Base-by-base conservation (phyloP, 2,888 invertebrate species). In the Trilocha varians region DNA sequence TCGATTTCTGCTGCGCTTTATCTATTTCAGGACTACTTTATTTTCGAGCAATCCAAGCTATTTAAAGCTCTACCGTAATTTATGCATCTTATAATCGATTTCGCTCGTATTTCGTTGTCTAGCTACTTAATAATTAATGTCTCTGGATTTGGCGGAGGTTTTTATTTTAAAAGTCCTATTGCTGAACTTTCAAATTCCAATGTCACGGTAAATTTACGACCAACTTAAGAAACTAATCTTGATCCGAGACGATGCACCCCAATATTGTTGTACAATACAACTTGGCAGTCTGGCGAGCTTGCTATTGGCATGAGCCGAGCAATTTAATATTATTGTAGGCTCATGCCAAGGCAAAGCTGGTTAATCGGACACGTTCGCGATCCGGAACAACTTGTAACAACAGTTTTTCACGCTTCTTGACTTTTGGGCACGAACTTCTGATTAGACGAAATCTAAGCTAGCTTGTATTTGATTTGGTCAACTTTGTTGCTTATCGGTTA, bases 311-410 rank as follows among this genome's bases (percentile, higher is more conserved):
- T 75, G 73, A 56, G 57, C 55, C 63, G 63, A 65, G 73, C 78
- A 77, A 79, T 84, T 79, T 80, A 76, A 83, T 84, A 85, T 82
- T 83, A 83, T 84, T 82, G 77, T 71, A 73, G 75, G 73, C 71
- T 51, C 59, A 59, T 74, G 80, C 80, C 79, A 78, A 76, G 69
- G 69, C 60, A 55, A 48, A 56, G 55, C 53, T 50, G 57, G 64
- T 68, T 73, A 77, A 76, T 76, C 75, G 51, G 52, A 51, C 52
- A 52, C 52, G 55, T 55, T 55, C 63, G 63, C 66, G 63, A 67
- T 53, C 69, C 72, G 74, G 70, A 70, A 74, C 72, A 70, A 62
- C 66, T 62, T 58, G 65, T 65, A 62, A 59, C 60, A 56, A 58
- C 62, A 52, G 45, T 45, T 60, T 66, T 68, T 66, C 65, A 72